Evolutionary conservation across 2,797 vertebrate genomes (phyloP).

Genomic region (Caiman crocodilus): DNA sequence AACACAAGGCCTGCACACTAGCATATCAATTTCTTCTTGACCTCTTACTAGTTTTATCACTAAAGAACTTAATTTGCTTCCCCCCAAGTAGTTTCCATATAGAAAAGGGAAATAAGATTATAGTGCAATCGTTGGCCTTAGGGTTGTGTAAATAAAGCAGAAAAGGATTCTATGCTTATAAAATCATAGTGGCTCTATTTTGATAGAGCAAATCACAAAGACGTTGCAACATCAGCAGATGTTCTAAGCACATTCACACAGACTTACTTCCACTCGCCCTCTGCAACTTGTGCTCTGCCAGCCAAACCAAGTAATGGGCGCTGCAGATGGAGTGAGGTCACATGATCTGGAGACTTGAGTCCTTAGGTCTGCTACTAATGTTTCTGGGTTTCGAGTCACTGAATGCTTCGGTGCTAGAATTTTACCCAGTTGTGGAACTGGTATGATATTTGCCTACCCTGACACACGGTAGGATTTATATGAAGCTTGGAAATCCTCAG

Average conservation of each 20-base stretch:
- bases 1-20: neutral
- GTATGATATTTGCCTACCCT: neutral
- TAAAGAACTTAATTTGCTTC: fast-evolving
- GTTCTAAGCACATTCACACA: fast-evolving
- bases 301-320: neutral
- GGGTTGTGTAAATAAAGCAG: neutral
- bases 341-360: neutral
- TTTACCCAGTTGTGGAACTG: neutral
- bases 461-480: neutral
- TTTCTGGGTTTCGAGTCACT: neutral
- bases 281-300: neutral
- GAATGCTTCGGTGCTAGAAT: neutral
- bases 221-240: neutral
- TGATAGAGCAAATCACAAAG: neutral
- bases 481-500: neutral
- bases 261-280: too few species aligned
- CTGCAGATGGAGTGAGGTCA: fast-evolving
- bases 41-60: fast-evolving
- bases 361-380: neutral
- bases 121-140: fast-evolving
- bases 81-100: neutral
- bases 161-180: neutral
- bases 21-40: fast-evolving
- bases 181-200: fast-evolving
- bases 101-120: neutral